These are phyloP conservation scores for Myanophis thanlyinensis DNA, from an alignment of 2,113 vertebrate species.

Conservation along the genomic window DNA sequence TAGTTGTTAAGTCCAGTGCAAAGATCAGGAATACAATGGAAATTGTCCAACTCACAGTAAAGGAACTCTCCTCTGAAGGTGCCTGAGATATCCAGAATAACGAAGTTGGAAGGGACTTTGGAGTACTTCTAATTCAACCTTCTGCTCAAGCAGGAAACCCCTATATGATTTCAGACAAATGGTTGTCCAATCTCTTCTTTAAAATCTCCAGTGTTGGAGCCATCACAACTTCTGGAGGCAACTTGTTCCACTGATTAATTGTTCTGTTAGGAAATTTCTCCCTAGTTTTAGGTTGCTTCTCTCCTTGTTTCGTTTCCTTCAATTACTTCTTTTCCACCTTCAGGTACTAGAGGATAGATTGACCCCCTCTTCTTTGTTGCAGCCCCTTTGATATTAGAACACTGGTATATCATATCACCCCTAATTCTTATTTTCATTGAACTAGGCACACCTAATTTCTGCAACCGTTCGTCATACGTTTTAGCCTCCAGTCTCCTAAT, in stretches of 20 bases:
- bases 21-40: neutral
- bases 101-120: neutral
- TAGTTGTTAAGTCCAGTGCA: neutral
- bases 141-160: too few species aligned
- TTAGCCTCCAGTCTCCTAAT: neutral
- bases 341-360: neutral
- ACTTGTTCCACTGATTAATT: neutral
- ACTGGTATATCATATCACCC: neutral
- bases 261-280: neutral
- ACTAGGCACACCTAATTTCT: neutral
- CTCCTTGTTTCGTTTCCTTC: neutral
- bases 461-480: neutral
- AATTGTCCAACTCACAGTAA: neutral
- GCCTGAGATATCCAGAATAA: neutral
- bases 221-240: neutral
- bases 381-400: neutral
- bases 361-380: neutral
- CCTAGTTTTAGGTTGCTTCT: neutral
- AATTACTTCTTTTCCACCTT: neutral
- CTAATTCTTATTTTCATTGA: neutral
- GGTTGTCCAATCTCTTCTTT: neutral
- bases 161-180: neutral
- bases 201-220: neutral
- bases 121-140: neutral
- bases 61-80: neutral